phyloP scores from a whole-genome alignment of 2,888 invertebrate genomes.

The Plebejus argus region DNA sequence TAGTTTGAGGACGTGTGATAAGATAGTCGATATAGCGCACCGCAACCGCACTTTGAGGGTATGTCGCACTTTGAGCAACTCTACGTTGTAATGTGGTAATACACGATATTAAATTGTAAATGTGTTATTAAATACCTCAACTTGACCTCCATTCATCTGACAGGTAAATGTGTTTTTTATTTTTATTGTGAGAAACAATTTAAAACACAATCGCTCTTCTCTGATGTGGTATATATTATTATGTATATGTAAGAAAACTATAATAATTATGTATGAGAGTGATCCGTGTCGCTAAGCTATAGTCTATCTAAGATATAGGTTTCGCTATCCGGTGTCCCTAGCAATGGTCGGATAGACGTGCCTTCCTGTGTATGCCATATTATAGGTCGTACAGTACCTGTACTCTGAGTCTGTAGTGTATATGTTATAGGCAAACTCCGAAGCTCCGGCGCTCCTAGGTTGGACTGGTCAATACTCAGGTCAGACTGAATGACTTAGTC shows the following conservation, averaged over 20 bases:
- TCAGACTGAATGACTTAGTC: no score
- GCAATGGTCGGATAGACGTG: not conserved
- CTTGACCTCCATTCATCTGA: not conserved
- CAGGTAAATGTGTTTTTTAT: no score
- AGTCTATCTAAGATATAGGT: no score
- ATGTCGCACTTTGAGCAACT: not conserved
- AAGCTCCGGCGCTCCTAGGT: no score
- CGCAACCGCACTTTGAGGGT: not conserved
- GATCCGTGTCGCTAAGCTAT: not conserved
- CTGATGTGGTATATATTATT: not conserved
- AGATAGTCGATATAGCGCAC: not conserved
- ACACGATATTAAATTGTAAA: not conserved
- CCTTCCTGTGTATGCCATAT: not conserved
- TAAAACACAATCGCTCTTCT: not conserved
- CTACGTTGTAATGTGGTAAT: not conserved
- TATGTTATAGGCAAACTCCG: no score
- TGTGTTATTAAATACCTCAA: conserved; percentile 7
- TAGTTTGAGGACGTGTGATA: conserved; percentile 10
- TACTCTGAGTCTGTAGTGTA: no score
- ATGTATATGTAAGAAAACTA: no score
- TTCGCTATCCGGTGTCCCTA: not conserved
- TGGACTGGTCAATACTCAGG: no score
- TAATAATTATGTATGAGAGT: no score
- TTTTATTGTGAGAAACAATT: not conserved
- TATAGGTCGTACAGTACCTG: no score